Evolutionary conservation across 2,797 vertebrate genomes (phyloP), one percentile per base, ranked within the genome.

Genomic region (Micrastur ruficollis): DNA sequence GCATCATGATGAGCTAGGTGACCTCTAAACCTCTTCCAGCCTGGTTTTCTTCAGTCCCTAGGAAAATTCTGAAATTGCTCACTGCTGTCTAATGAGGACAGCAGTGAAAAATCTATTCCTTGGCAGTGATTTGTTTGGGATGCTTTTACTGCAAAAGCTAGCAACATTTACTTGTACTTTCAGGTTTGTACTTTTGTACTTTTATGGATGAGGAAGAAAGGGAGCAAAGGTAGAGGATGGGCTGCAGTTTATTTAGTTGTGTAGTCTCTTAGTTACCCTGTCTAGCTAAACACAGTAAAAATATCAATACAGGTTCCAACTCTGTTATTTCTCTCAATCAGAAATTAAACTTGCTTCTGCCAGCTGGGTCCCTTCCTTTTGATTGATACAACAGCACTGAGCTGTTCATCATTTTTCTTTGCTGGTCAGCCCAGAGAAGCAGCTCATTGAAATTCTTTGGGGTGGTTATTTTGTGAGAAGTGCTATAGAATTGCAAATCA

Each of bases 401-500:
- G 38, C 55, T 75, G 29, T 76, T 85, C 14, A 84, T 93, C 2
- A 66, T 71, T 93, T 86, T 93, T 81, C 34, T 91, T 90, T 89
- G 47, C 89, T 85, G 70, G 63, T 68, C 76, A 91, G 68, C 14
- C 44, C 46, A 75, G 89, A 75, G 63, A 82, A 79, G 72, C 44
- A 84, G 59, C 75, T 88, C 79, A 85, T 44, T 96, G 55, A 88
- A 93, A 94, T 93, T 91, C 84, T 86, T 80, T 3, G 11, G 42
- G 8, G 10, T 53, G 32, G 63, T 90, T 90, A 59, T 93, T 95
- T 92, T 93, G 62, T 14, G 29, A 86, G 67, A 82, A 65, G 44
- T 83, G 29, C 47, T 84, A 62, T 63, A 91, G 94, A 94, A 91
- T 75, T 95, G 84, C 73, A 94, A 95, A 94, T 89, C 40, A 59